Evolutionary conservation across 1,140 invertebrate species (phyloP), one percentile per base, ranked within the genome.

Genomic region (Lepidurus apus): DNA sequence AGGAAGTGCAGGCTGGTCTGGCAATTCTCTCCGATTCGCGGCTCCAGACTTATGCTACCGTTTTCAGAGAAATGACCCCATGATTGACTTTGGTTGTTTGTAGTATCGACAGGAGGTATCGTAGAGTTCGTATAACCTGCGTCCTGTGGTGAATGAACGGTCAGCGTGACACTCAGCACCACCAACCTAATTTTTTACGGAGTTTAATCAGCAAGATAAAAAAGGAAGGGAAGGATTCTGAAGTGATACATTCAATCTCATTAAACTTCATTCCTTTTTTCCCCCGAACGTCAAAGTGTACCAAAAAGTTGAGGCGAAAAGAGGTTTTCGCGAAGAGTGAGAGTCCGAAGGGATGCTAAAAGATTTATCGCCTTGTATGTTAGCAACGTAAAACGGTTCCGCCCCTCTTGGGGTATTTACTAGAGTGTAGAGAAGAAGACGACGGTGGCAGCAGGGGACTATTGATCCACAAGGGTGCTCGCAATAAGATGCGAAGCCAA

Each of bases 1-100:
- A 93, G 91, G 82, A 90, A 87, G 87, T 91, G 89, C 26, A 95
- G 82, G 34, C 85, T 82, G 10, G 74, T 77, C 8, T 82, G 82
- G 80, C 87, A 87, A 13, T 45, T 77, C 24, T 45, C 75, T 43
- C n/a, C 44, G 8, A 7, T 75, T 17, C 45, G 47, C 73, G 13
- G 17, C 21, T 79, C 65, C 3, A 65, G 8, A 42, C 24, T 21
- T 42, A 47, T 11, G n/a, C 43, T 78, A 24, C 26, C 43, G 24
- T 42, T 87, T 82, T 87, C 84, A 77, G 83, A 87, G 88, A 77
- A 89, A 87, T 74, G 91, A 83, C 73, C 88, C 87, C 53, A 93
- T 84, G 75, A 90, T 84, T 21, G 90, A 82, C 2, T 86, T 86
- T 42, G 90, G 82, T 78, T 87, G 83, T 83, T 87, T 83, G 83